These are phyloP conservation scores for Melipona quadrifasciata DNA, from an alignment of 1,140 invertebrate genomes.

Conservation along the genomic window DNA sequence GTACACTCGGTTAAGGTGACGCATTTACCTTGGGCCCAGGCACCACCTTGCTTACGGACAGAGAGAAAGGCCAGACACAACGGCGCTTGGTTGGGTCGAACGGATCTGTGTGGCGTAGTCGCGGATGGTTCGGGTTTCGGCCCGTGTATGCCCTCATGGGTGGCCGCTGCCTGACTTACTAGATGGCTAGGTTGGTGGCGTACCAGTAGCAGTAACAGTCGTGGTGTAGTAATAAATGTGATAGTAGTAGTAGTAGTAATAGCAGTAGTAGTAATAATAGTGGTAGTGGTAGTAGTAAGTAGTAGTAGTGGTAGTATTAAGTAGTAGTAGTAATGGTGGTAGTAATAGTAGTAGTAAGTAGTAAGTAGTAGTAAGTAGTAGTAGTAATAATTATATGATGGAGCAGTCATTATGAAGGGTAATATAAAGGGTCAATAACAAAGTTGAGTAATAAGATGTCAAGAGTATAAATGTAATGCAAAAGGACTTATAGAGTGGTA, in stretches of 20 bases:
- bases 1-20: constrained; percentile 82
- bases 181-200: constrained; percentile 74
- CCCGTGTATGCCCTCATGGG: constrained; percentile 75
- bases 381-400: background rate
- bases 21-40: constrained; percentile 82
- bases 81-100: constrained; percentile 79
- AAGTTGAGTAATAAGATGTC: constrained; percentile 9
- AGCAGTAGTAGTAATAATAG: background rate
- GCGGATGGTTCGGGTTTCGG: constrained; percentile 78
- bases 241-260: constrained; percentile 36
- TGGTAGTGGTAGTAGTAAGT: background rate
- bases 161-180: constrained; percentile 78
- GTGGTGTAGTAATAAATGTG: constrained; percentile 63
- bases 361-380: constrained; percentile 35
- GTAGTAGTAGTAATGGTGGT: too few relatives aligned
- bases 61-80: constrained; percentile 81
- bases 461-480: background rate
- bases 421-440: constrained; percentile 17
- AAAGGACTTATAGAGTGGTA: background rate
- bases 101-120: constrained; percentile 78
- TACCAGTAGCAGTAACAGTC: constrained; percentile 76
- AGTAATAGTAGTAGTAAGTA: background rate
- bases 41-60: constrained; percentile 82
- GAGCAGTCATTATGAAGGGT: constrained; percentile 29
- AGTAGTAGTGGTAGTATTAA: background rate